Percentiles rank a stretch among this genome's conserved stretches.
Conservation (phyloP, 2,888 invertebrate species). For the Congeria kusceri region DNA sequence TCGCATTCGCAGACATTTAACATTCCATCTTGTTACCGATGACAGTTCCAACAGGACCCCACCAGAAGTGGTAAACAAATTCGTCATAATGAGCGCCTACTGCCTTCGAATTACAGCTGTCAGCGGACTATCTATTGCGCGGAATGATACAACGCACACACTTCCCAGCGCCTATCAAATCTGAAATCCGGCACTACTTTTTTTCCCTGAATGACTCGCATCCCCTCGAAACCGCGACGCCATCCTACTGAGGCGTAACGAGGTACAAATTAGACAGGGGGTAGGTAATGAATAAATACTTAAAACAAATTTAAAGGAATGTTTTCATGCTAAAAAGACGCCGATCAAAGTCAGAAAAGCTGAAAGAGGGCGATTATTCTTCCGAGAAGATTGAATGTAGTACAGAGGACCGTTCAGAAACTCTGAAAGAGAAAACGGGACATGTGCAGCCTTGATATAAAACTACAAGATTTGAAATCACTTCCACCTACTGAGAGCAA, state of each 20-base stretch:
- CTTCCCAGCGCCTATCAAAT: conserved; percentile 10
- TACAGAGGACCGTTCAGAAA: no score
- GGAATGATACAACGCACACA: conserved; percentile 53
- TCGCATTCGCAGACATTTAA: neutral
- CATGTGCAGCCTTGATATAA: no score
- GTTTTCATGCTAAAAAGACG: no score
- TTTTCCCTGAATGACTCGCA: conserved; percentile 25
- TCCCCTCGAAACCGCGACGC: conserved; percentile 37
- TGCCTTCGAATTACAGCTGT: conserved; percentile 53
- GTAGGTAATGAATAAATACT: no score
- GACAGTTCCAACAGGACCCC: conserved; percentile 32
- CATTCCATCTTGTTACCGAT: conserved; percentile 3
- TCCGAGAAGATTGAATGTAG: no score
- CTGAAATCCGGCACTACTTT: conserved; percentile 6
- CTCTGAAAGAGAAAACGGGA: no score
- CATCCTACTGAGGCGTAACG: conserved; percentile 42
- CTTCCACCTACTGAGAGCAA: conserved; percentile 58
- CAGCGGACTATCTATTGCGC: conserved; percentile 43
- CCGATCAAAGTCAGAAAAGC: no score
- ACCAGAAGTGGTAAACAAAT: conserved; percentile 42
- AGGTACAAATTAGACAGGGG: conserved; percentile 51
- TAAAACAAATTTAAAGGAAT: no score
- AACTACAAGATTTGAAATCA: no score
- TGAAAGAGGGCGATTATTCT: no score
- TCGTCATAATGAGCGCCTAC: conserved; percentile 51